Percentiles rank a stretch among this genome's conserved stretches.
Conservation (phyloP, 2,888 invertebrate genomes). For the Clepsis dumicolana region DNA sequence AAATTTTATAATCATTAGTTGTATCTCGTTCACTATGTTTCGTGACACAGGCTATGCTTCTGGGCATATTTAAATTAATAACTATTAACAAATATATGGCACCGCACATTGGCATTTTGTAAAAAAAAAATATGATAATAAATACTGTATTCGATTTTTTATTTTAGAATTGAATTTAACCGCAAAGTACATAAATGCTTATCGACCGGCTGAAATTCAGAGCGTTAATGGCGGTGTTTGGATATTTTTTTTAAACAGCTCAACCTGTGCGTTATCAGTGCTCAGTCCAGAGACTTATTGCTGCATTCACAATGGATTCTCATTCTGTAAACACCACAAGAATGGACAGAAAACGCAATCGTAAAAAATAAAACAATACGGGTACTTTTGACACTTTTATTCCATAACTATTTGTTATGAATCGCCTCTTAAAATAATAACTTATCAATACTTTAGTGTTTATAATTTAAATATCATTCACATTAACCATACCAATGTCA, state of each 20-base stretch:
- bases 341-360: conserved; percentile 44
- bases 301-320: conserved; percentile 26
- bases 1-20: conserved; percentile 59
- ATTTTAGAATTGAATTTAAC: neutral
- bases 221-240: conserved; percentile 13
- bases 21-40: neutral
- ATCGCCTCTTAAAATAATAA: conserved; percentile 48
- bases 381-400: conserved; percentile 52
- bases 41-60: neutral
- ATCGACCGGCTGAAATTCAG: conserved; percentile 23
- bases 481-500: conserved; percentile 28
- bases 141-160: neutral
- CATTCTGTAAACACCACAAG: conserved; percentile 32
- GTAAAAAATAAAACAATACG: conserved; percentile 50
- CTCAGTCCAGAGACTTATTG: conserved; percentile 36
- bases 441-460: conserved; percentile 46
- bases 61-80: conserved; percentile 3
- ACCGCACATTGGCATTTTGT: conserved; percentile 25
- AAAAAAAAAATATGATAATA: neutral
- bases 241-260: conserved; percentile 12
- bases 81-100: conserved; percentile 23
- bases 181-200: conserved; percentile 6
- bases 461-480: conserved; percentile 36
- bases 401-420: conserved; percentile 54
- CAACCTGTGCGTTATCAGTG: conserved; percentile 25